Conservation (phyloP, 2,888 invertebrate genomes). For the Aquatica leii region DNA sequence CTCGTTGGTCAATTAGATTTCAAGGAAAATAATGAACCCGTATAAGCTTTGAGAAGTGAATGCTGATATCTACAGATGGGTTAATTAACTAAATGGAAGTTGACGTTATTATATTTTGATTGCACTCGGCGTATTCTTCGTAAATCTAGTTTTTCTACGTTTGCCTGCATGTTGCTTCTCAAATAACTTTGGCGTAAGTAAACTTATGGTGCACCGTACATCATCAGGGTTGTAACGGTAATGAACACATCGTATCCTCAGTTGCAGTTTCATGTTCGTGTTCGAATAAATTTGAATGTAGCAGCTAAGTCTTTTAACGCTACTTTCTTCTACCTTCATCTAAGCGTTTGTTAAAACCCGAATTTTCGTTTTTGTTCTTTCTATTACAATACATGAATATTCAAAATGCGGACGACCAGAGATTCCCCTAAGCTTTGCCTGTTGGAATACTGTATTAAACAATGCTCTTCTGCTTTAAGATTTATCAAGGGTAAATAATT, state of each 20-base stretch:
- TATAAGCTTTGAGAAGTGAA: conserved; percentile 61
- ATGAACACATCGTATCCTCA: conserved; percentile 30
- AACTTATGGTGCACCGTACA: conserved; percentile 49
- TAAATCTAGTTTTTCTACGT: conserved; percentile 45
- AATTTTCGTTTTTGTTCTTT: conserved; percentile 21
- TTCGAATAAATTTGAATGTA: conserved; percentile 34
- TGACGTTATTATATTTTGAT: conserved; percentile 55
- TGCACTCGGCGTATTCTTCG: conserved; percentile 51
- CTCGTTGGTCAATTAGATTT: too few species aligned
- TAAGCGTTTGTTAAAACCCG: conserved; percentile 24
- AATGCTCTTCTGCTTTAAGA: conserved; percentile 2
- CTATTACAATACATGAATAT: conserved; percentile 33
- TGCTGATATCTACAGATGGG: conserved; percentile 58
- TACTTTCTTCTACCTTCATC: conserved; percentile 22
- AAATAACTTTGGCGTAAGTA: conserved; percentile 47
- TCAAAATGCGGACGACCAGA: conserved; percentile 23
- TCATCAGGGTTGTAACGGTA: conserved; percentile 42
- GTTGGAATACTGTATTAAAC: conserved; percentile 18
- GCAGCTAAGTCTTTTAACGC: conserved; percentile 15
- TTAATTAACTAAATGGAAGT: conserved; percentile 60
- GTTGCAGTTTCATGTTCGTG: conserved; percentile 34
- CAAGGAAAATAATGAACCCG: conserved; percentile 57
- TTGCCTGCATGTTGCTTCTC: conserved; percentile 46
- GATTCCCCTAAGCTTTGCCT: conserved; percentile 17
- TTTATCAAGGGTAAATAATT: conserved; percentile 15